phyloP scores from a whole-genome alignment of 2,113 vertebrate genomes.

The Seriola aureovittata region DNA sequence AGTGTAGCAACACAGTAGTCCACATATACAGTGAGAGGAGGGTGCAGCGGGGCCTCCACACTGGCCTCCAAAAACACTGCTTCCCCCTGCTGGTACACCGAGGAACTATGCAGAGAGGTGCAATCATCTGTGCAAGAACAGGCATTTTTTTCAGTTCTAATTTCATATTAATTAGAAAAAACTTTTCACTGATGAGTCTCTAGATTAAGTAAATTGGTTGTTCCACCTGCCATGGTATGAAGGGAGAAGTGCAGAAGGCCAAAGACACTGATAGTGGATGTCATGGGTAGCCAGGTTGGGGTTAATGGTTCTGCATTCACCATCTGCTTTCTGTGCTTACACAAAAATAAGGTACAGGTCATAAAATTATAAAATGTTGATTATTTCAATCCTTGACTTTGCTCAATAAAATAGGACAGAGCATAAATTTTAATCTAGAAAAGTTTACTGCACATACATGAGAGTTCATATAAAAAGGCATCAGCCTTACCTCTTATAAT shows the following conservation, averaged over 20 bases:
- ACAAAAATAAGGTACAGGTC: constrained; percentile 1
- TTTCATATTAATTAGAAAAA: neutral
- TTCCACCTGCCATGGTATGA: constrained; percentile 50
- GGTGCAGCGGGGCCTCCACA: constrained; percentile 35
- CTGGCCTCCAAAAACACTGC: constrained; percentile 67
- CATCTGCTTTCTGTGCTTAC: constrained; percentile 46
- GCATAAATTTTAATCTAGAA: neutral
- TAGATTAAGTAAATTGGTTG: neutral
- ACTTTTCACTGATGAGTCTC: no score
- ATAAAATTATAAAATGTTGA: neutral
- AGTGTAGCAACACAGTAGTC: constrained; percentile 59
- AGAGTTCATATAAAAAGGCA: neutral
- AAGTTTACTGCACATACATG: neutral
- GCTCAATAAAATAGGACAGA: neutral
- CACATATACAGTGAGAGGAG: constrained; percentile 47
- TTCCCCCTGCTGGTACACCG: constrained; percentile 75
- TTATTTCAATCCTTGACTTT: neutral
- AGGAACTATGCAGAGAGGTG: constrained; percentile 35
- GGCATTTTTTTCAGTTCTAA: neutral
- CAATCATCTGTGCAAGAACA: constrained; percentile 26
- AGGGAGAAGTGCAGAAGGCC: constrained; percentile 73
- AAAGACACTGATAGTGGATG: constrained; percentile 48
- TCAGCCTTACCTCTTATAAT: constrained; percentile 57
- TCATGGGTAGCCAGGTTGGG: constrained; percentile 70
- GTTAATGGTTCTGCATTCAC: constrained; percentile 53